Base-by-base conservation (phyloP, 2,888 invertebrate species). In the Dynastes maya region DNA sequence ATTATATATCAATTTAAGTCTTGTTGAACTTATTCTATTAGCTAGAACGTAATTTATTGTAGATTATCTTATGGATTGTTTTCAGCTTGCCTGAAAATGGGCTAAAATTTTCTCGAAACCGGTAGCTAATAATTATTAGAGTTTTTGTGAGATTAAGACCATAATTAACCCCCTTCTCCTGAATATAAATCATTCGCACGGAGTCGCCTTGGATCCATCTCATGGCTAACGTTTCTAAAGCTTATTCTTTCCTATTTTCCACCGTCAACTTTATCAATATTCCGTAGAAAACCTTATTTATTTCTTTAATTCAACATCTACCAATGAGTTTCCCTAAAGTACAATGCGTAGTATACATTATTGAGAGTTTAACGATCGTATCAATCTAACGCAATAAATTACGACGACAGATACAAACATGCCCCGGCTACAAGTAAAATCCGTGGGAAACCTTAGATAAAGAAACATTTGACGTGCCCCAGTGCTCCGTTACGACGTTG, bases 391-490 rank as follows among this genome's bases (percentile, higher is more conserved):
- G n/a, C 55, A 22, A 58, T 58, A 58, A 58, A 16, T 22, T 58
- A 22, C 55, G 27, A 22, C 55, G 22, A 22, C 55, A 22, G 55
- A 22, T 58, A 58, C 55, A 58, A 8, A 16, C 55, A 22, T 58
- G 8, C 6, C 32, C 55, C n/a, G 16, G 22, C 16, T 58, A 22
- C 16, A 27, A 58, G n/a, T 22, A 11, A 45, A 45, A 22, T 22
- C 5, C 22, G 55, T 58, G 55, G 55, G 55, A 58, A 58, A 58
- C 22, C 22, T 58, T 58, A 58, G 55, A 58, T 58, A 58, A 58
- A 58, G 55, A 22, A 58, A 58, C 55, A 58, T 58, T 58, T 58
- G 55, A 58, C 55, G 55, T 8, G 55, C 55, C 8, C 55, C 55
- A 6, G 6, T 8, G 16, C 22, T 22, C 22, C 16, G 55, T 22